Evolutionary conservation across 2,113 vertebrate species (phyloP).

Genomic region (Antechinus stuartii): DNA sequence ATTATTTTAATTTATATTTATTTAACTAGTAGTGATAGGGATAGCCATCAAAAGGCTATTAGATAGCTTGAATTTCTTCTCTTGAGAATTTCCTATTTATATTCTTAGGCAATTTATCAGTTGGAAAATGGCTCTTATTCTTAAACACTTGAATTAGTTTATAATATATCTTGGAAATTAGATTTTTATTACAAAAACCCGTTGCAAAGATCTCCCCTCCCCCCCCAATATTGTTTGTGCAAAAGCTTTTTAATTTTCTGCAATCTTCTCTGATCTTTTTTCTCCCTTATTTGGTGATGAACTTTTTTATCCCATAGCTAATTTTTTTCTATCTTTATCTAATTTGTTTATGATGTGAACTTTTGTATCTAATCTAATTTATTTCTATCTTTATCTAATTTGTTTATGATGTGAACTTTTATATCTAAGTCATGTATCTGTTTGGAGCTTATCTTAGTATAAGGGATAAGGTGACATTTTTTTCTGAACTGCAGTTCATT

Average conservation of each 20-base stretch:
- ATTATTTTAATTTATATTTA: neutral
- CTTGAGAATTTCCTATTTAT: neutral
- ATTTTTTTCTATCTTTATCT: neutral
- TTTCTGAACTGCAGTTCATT: neutral
- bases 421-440: neutral
- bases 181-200: neutral
- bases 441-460: neutral
- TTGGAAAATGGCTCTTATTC: neutral
- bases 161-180: neutral
- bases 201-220: too few species aligned
- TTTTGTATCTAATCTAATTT: neutral
- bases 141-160: neutral
- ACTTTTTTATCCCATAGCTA: neutral
- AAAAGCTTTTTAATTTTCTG: neutral
- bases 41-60: neutral
- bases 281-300: neutral
- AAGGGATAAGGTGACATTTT: neutral
- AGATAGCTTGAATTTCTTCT: neutral
- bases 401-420: neutral
- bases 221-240: neutral
- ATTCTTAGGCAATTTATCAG: neutral
- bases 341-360: too few species aligned
- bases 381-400: neutral
- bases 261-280: neutral
- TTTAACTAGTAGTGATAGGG: neutral